Evolutionary conservation across 2,888 invertebrate species (phyloP).

Genomic region (Lapara coniferarum): DNA sequence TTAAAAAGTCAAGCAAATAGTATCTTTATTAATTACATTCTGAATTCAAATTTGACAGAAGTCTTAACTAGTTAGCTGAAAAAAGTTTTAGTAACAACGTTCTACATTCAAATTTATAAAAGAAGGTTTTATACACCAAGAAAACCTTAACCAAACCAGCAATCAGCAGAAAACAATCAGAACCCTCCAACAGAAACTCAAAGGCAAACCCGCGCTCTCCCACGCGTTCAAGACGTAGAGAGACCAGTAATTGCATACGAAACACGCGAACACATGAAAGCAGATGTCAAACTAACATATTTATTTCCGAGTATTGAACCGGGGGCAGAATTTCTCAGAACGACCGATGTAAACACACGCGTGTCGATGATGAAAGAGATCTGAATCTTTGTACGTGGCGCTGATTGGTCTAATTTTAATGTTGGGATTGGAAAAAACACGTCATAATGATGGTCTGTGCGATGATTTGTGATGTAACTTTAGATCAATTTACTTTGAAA

Average conservation of each 20-base stretch:
- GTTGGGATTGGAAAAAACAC: constrained; percentile 43
- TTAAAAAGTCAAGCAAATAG: too few species aligned
- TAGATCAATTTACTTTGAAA: background rate
- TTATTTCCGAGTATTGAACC: constrained; percentile 84
- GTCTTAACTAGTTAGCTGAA: too few species aligned
- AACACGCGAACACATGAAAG: constrained; percentile 83
- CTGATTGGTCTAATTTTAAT: constrained; percentile 81
- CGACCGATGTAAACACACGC: constrained; percentile 79
- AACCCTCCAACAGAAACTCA: constrained; percentile 54
- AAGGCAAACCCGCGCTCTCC: constrained; percentile 57
- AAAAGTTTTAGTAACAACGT: too few species aligned
- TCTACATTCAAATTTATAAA: too few species aligned
- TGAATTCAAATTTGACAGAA: too few species aligned
- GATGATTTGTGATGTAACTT: constrained; percentile 42
- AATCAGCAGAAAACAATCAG: background rate
- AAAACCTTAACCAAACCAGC: background rate
- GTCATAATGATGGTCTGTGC: constrained; percentile 34
- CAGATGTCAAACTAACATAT: constrained; percentile 84
- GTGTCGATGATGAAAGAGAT: constrained; percentile 84
- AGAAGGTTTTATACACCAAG: too few species aligned
- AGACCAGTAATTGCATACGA: constrained; percentile 73
- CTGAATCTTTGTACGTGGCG: constrained; percentile 79
- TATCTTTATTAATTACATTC: too few species aligned
- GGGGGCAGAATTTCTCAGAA: constrained; percentile 77
- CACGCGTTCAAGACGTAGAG: constrained; percentile 31